These are phyloP conservation scores for Leptothorax acervorum DNA, from an alignment of 2,888 invertebrate genomes.

Conservation along the genomic window DNA sequence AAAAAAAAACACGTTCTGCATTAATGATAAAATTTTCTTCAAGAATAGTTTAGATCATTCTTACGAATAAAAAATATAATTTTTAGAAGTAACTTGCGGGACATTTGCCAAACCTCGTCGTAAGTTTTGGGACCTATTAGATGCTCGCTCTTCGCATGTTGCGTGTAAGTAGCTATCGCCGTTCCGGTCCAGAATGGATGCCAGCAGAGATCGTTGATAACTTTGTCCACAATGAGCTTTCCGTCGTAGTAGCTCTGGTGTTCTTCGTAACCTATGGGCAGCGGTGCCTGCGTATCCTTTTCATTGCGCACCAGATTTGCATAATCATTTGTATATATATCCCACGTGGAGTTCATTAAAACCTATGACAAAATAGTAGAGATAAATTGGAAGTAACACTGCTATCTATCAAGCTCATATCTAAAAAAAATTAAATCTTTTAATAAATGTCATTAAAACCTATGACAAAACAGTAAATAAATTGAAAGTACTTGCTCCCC, in stretches of 20 bases:
- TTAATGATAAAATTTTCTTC: background rate
- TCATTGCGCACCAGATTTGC: conserved; percentile 85
- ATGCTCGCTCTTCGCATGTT: conserved; percentile 83
- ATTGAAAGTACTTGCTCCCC: background rate
- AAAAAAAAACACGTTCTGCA: background rate
- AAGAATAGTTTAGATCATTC: background rate
- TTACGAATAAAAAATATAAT: background rate
- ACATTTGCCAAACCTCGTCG: conserved; percentile 60
- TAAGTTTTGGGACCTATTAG: conserved; percentile 67
- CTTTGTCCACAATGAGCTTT: conserved; percentile 88
- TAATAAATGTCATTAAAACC: conserved; percentile 60
- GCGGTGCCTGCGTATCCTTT: conserved; percentile 74
- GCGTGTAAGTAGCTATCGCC: conserved; percentile 89
- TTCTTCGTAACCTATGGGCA: conserved; percentile 76
- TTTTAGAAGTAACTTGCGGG: background rate
- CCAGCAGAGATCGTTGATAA: conserved; percentile 89
- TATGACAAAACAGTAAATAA: conserved; percentile 34
- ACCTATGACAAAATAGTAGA: conserved; percentile 43
- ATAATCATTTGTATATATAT: conserved; percentile 89
- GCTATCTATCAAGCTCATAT: too few relatives aligned
- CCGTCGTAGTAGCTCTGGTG: conserved; percentile 81
- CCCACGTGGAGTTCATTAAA: conserved; percentile 82
- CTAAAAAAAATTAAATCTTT: background rate
- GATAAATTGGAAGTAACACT: background rate
- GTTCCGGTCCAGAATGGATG: conserved; percentile 91